phyloP scores from a whole-genome alignment of 1,140 invertebrate species.

The Drosophila sproati region DNA sequence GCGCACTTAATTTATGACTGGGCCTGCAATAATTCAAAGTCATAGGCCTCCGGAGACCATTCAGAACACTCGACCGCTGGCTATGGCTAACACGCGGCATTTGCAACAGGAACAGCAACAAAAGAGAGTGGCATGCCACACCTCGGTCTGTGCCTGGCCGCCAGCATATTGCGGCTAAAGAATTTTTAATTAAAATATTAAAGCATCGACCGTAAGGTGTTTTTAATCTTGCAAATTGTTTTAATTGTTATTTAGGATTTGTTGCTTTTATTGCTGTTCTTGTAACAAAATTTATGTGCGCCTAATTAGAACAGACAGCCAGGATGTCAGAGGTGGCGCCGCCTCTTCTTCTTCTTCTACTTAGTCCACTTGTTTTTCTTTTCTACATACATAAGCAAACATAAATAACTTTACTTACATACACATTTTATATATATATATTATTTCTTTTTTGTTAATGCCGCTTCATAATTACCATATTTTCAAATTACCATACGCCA shows the following conservation, averaged over 20 bases:
- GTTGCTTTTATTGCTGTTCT: constrained; percentile 52
- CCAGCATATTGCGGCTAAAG: constrained; percentile 58
- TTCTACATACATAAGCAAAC: not conserved
- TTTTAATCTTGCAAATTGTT: constrained; percentile 83
- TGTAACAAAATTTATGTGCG: constrained; percentile 69
- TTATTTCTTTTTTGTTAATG: constrained; percentile 37
- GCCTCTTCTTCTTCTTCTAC: not conserved
- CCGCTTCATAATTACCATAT: constrained; percentile 80
- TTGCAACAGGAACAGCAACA: constrained; percentile 26
- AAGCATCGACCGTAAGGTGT: constrained; percentile 76
- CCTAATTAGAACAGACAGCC: constrained; percentile 77
- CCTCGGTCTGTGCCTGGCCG: constrained; percentile 20
- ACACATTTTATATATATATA: constrained; percentile 5
- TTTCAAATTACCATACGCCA: constrained; percentile 79
- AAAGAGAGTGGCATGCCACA: constrained; percentile 16
- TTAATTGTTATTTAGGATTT: constrained; percentile 83
- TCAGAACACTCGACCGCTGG: constrained; percentile 67
- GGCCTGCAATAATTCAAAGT: constrained; percentile 81
- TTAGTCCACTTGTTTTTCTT: no score
- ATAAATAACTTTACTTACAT: constrained; percentile 10
- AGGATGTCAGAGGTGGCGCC: constrained; percentile 51
- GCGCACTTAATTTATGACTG: constrained; percentile 79
- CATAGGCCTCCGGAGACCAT: constrained; percentile 78
- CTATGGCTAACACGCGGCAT: constrained; percentile 24
- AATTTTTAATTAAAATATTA: constrained; percentile 84